A percentile compares a stretch with the other conserved stretches of the same genome.
These are phyloP conservation scores for Manis pentadactyla DNA, from an alignment of 2,797 vertebrate genomes.

Conservation along the genomic window DNA sequence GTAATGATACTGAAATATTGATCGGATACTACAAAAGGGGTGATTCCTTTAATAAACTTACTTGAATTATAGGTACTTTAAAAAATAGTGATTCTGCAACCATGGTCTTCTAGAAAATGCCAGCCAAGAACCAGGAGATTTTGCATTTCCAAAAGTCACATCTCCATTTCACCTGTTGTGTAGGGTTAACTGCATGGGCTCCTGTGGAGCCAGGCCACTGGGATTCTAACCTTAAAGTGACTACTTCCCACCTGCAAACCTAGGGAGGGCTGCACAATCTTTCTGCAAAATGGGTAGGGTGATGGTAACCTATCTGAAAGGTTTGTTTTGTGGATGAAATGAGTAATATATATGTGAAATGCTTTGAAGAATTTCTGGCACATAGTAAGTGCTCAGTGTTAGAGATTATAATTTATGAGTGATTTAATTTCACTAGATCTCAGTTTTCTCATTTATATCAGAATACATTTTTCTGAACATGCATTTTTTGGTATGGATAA, in stretches of 20 bases:
- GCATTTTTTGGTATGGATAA: neutral
- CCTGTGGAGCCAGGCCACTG: neutral
- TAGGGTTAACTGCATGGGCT: neutral
- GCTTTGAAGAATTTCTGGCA: neutral
- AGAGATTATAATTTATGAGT: neutral
- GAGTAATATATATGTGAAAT: neutral
- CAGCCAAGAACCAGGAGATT: neutral
- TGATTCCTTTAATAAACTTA: neutral
- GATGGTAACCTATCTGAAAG: neutral
- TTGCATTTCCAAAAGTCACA: neutral
- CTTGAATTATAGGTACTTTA: conserved; percentile 24
- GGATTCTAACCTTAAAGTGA: neutral
- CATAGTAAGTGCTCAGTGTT: neutral
- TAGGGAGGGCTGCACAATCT: neutral
- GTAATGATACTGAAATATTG: neutral
- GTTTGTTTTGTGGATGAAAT: neutral
- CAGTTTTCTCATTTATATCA: neutral
- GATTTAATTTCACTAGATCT: neutral
- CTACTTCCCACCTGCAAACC: neutral
- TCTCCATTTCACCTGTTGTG: neutral
- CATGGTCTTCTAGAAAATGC: neutral
- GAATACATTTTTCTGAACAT: neutral
- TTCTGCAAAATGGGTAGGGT: neutral
- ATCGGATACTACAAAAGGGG: neutral
- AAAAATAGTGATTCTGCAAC: neutral